Percentiles rank a stretch among this genome's conserved stretches.
Conservation (phyloP, 2,888 invertebrate genomes). For the Tachina lurida region DNA sequence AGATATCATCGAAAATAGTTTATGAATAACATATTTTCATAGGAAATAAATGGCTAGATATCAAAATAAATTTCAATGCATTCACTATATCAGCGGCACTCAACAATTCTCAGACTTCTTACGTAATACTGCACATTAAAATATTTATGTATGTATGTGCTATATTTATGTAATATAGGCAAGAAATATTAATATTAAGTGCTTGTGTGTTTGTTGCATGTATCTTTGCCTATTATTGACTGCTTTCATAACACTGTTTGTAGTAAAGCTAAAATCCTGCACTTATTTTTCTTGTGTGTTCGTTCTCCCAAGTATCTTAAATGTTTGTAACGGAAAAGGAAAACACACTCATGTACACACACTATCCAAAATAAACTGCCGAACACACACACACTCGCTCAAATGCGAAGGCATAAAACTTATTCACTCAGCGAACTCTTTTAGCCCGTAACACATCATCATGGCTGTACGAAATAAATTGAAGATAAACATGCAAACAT, state of each 20-base stretch:
- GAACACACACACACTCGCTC: constrained; percentile 11
- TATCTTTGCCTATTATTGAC: constrained; percentile 62
- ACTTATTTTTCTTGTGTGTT: constrained; percentile 45
- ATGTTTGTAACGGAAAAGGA: constrained; percentile 52
- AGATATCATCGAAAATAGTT: too few species aligned
- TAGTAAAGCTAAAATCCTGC: constrained; percentile 47
- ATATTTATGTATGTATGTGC: constrained; percentile 22
- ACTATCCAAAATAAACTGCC: neutral
- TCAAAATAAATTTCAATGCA: neutral
- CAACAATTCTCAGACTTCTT: neutral
- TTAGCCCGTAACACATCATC: constrained; percentile 50
- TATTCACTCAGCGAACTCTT: constrained; percentile 26
- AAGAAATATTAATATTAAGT: constrained; percentile 53
- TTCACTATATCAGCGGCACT: neutral
- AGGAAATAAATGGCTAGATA: too few species aligned
- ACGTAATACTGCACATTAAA: constrained; percentile 19
- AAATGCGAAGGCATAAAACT: neutral
- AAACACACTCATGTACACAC: constrained; percentile 40
- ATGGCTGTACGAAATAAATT: constrained; percentile 76
- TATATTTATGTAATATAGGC: too few species aligned
- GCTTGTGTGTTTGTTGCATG: constrained; percentile 44
- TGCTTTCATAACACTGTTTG: constrained; percentile 64
- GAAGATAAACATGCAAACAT: constrained; percentile 80
- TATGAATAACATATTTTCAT: too few species aligned
- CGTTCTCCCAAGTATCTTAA: constrained; percentile 31